Evolutionary conservation across 1,140 invertebrate genomes (phyloP), one percentile per base, ranked within the genome.

Genomic region (Aethina tumida): DNA sequence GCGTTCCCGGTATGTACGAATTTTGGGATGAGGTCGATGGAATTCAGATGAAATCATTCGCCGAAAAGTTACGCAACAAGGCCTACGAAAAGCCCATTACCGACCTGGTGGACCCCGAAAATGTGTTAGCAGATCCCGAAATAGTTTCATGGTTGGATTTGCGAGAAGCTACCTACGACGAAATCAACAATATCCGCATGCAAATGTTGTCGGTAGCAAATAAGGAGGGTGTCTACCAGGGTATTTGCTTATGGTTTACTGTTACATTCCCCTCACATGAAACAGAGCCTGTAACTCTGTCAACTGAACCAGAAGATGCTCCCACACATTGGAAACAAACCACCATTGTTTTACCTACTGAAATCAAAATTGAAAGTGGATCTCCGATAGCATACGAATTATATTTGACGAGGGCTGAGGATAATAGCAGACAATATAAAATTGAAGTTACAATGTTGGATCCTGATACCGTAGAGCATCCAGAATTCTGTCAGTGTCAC

Each of bases 281-380:
- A 5, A 43, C 39, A 5, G 56, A 61, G 45, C 56, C 56, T 8
- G 65, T 84, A n/a, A 59, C 66, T 6, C 70, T 90, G 27, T 79
- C 75, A 36, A 89, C 85, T 46, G 81, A 78, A 53, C 92, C 81
- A 34, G 68, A 67, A 43, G 74, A 75, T 52, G 69, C 71, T 43
- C 68, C 71, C 31, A 98, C 94, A 5, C 94, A 98, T 66, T 98
- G 95, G 95, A 97, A 97, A 64, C 96, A 98, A 64, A 96, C 93
- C 1, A 77, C 95, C 5, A 94, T 99, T 59, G 66, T 77, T 2
- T 50, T 79, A 20, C 75, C 75, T 6, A 58, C 69, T 34, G 66
- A 69, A 31, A 45, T 56, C 19, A 43, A 56, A 21, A 58, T 77
- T 0, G 73, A 77, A 39, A 56, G 66, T 49, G 65, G 65, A 1